Conservation (phyloP, 2,797 vertebrate species). For the Sylvilagus floridanus region DNA sequence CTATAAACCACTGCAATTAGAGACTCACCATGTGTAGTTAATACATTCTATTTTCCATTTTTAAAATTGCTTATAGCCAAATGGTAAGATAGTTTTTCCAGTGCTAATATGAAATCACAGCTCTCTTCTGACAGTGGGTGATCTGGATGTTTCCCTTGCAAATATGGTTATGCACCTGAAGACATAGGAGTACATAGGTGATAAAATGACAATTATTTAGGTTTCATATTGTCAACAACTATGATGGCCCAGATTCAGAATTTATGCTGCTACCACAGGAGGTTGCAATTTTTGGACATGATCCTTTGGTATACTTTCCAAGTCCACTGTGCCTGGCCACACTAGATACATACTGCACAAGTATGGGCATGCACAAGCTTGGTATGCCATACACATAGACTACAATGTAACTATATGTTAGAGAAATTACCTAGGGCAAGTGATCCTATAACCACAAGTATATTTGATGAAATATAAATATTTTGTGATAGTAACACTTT, state of each 20-base stretch:
- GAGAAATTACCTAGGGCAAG: not conserved
- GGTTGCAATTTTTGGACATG: not conserved
- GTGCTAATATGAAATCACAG: conserved; percentile 60
- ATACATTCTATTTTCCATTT: conserved; percentile 67
- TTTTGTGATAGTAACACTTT: not conserved
- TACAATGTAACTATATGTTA: not conserved
- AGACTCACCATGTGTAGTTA: conserved; percentile 74
- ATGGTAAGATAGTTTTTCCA: conserved; percentile 51
- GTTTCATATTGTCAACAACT: not conserved
- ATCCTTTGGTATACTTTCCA: no score
- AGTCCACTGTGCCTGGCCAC: accelerated
- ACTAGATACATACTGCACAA: accelerated
- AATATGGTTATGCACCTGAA: not conserved
- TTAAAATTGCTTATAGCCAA: conserved; percentile 65
- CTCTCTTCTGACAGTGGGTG: conserved; percentile 51
- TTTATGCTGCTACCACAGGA: accelerated
- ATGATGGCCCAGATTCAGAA: not conserved
- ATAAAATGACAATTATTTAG: conserved; percentile 39
- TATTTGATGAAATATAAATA: not conserved
- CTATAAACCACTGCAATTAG: conserved; percentile 76
- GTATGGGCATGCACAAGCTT: not conserved
- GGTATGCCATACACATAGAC: not conserved
- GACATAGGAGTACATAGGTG: not conserved
- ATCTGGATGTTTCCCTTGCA: conserved; percentile 60
- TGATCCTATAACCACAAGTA: not conserved